A percentile compares a stretch with the other conserved stretches of the same genome.
phyloP scores from a whole-genome alignment of 1,140 invertebrate species.

The Zaprionus inermis region DNA sequence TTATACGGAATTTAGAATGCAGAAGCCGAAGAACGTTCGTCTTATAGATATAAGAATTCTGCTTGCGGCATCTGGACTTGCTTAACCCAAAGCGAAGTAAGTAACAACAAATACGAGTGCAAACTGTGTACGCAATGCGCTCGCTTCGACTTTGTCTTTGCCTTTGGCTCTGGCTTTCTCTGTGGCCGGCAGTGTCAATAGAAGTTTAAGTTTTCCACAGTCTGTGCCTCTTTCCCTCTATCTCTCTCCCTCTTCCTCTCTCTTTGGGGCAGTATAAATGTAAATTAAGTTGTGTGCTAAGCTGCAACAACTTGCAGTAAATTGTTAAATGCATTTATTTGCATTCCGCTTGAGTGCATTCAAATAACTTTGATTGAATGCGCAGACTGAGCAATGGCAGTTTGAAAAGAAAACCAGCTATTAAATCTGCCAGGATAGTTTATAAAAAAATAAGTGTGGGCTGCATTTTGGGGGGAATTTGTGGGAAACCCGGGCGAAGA shows the following conservation, averaged over 20 bases:
- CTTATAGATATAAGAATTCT: conserved; percentile 5
- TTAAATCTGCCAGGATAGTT: conserved; percentile 1
- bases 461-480: conserved; percentile 19
- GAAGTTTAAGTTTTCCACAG: no score
- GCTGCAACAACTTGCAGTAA: conserved; percentile 26
- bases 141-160: background rate
- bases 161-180: background rate
- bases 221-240: no score
- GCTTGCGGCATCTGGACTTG: conserved; percentile 4
- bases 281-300: conserved; percentile 51
- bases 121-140: conserved; percentile 21
- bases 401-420: background rate
- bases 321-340: conserved; percentile 50
- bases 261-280: conserved; percentile 35
- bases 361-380: conserved; percentile 54
- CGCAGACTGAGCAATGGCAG: background rate
- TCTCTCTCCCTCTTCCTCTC: conserved; percentile 19
- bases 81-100: conserved; percentile 28
- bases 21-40: background rate
- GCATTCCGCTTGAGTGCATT: conserved; percentile 43
- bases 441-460: conserved; percentile 13
- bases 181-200: conserved; percentile 48
- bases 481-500: background rate
- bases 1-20: conserved; percentile 19
- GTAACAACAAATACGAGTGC: conserved; percentile 36